Conservation (phyloP, 2,888 invertebrate genomes). For the Chymomyza fuscimana region DNA sequence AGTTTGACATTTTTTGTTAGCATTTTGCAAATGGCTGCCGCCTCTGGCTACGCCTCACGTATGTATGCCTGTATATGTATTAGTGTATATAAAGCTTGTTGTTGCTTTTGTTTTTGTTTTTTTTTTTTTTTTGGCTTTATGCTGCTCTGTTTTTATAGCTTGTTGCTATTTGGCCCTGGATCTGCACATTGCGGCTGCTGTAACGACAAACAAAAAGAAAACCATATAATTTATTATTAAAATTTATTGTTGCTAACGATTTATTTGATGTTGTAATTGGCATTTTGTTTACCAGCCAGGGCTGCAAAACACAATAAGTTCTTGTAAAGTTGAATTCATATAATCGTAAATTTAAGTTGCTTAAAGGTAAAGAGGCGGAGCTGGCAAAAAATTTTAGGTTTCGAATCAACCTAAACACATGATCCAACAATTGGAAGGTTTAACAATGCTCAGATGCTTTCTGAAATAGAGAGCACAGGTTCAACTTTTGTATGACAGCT, state of each 20-base stretch:
- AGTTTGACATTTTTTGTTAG: constrained; percentile 55
- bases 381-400: no score
- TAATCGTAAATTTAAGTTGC: no score
- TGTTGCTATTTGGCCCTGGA: constrained; percentile 22
- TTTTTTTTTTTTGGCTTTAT: constrained; percentile 17
- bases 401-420: no score
- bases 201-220: constrained; percentile 15
- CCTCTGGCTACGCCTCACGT: constrained; percentile 8
- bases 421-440: no score
- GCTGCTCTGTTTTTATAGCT: constrained; percentile 11
- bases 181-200: constrained; percentile 17
- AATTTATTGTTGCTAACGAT: constrained; percentile 16
- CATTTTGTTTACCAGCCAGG: constrained; percentile 10
- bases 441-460: no score
- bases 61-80: neutral
- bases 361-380: no score
- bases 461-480: no score
- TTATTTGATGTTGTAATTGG: constrained; percentile 27
- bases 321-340: no score
- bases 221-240: constrained; percentile 11
- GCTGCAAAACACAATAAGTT: no score
- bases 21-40: constrained; percentile 54
- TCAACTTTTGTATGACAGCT: no score
- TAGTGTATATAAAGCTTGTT: neutral
- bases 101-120: constrained; percentile 5